Conservation (phyloP, 2,113 vertebrate species). For the Pantherophis guttatus region DNA sequence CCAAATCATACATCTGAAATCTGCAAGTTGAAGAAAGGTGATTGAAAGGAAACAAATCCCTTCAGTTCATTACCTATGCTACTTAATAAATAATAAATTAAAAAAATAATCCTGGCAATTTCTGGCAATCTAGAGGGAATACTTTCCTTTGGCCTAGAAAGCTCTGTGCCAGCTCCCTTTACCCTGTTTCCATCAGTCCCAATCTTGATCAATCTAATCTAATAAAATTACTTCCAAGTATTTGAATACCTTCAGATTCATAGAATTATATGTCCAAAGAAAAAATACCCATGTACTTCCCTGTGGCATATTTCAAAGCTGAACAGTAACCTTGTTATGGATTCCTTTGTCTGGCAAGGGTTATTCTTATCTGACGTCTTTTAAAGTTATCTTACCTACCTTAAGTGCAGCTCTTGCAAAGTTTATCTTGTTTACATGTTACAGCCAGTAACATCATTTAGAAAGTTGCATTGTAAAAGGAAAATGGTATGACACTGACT, state of each 20-base stretch:
- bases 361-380: neutral
- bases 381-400: neutral
- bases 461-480: neutral
- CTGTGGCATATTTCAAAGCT: constrained; percentile 2
- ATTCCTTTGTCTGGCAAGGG: neutral
- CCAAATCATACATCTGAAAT: neutral
- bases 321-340: neutral
- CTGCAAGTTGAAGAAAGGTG: neutral
- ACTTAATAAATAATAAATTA: neutral
- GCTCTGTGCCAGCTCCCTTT: neutral
- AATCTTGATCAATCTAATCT: neutral
- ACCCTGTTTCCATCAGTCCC: neutral
- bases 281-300: neutral
- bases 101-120: neutral
- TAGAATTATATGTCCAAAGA: neutral
- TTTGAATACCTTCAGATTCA: neutral
- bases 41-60: neutral
- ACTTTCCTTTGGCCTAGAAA: neutral
- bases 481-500: neutral
- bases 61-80: neutral
- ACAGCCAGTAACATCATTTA: neutral
- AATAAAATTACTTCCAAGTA: neutral
- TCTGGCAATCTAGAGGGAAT: neutral
- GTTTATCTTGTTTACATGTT: neutral
- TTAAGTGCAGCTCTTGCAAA: neutral